Evolutionary conservation across 1,140 invertebrate species (phyloP), one percentile per base, ranked within the genome.

Genomic region (Drosophila navojoa): DNA sequence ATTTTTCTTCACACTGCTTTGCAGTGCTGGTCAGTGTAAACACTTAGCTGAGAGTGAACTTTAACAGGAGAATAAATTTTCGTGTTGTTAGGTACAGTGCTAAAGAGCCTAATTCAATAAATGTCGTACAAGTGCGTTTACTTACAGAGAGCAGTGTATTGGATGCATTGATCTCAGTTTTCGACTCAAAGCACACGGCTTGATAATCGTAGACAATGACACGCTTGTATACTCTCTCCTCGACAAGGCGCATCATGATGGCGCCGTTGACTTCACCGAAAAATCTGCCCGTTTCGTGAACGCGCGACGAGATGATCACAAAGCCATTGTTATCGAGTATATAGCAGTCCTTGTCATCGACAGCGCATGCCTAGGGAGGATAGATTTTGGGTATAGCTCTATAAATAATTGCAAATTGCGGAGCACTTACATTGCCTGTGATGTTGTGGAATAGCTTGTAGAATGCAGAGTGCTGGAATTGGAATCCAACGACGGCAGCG

Each of bases 261-360:
- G 96, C 95, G 27, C 96, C 94, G 55, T 95, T 92, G 44, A 98
- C 93, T 90, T 97, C 96, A 0, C 97, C 97, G 78, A 98, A 97
- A 92, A 98, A 98, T 71, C 93, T 94, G n/a, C 97, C 97, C 5
- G 96, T 96, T 66, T 97, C 94, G 5, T 92, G 92, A 1, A 93
- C 90, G n/a, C 95, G 93, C 81, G 97, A 95, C 2, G 96, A 96
- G 11, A 97, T 95, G 0, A 97, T 92, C 11, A 98, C 94, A 92
- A 96, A 98, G 4, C 97, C 98, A 91, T 98, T 97, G 91, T 97
- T 97, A 91, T 98, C 97, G 15, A 98, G 92, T 32, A 98, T 93
- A 90, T 95, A 97, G 90, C 97, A 98, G 58, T 97, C 95, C 77
- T 97, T 93, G 38, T 95, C 94, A 35, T 95, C 94, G 10, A 95